phyloP scores from a whole-genome alignment of 2,797 vertebrate genomes.

The Halcyon leucocephala region DNA sequence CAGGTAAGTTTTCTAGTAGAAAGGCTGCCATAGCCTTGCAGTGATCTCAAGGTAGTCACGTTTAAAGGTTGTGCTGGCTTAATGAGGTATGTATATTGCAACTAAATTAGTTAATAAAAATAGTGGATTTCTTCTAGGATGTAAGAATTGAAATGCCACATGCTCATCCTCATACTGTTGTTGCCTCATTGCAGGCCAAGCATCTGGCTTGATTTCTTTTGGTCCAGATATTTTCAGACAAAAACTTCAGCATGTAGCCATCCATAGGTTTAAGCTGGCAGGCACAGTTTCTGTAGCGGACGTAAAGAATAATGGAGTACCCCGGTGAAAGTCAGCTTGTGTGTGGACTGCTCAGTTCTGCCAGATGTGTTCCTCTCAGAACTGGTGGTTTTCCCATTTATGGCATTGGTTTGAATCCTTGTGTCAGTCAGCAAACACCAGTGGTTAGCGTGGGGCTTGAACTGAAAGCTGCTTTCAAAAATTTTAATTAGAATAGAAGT shows the following conservation, averaged over 20 bases:
- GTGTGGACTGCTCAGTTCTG: neutral
- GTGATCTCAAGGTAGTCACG: neutral
- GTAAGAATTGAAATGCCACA: neutral
- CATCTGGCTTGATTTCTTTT: neutral
- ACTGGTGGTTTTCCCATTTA: constrained; percentile 39
- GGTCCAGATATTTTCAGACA: constrained; percentile 1
- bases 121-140: neutral
- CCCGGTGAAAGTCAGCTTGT: neutral
- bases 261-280: neutral
- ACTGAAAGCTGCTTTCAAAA: neutral
- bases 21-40: neutral
- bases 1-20: neutral
- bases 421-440: neutral
- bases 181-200: neutral
- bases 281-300: neutral
- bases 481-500: neutral
- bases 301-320: neutral
- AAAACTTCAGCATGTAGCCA: neutral
- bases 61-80: neutral
- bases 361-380: neutral
- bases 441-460: neutral
- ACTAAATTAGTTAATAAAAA: neutral
- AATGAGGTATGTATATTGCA: neutral
- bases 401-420: constrained; percentile 11
- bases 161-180: neutral